Evolutionary conservation across 2,888 invertebrate genomes (phyloP).

Genomic region (Amphimallon solstitiale): DNA sequence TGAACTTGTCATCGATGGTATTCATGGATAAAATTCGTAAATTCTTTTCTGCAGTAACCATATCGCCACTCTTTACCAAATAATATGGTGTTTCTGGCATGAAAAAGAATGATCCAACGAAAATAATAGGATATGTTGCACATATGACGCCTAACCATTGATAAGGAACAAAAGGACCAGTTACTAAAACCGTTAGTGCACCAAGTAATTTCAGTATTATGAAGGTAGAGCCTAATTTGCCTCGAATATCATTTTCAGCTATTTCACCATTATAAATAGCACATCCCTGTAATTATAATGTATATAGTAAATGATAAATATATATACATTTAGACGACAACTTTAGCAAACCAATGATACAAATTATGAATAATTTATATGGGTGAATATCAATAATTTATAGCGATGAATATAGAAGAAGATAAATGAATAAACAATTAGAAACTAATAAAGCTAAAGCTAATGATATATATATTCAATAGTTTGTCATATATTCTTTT

Average conservation of each 20-base stretch:
- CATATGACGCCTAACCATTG: constrained; percentile 55
- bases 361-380: too few relatives aligned
- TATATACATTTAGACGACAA: too few relatives aligned
- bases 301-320: too few relatives aligned
- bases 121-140: constrained; percentile 56
- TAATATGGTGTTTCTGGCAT: constrained; percentile 65
- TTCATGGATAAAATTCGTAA: constrained; percentile 54
- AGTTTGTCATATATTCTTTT: too few relatives aligned
- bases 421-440: too few relatives aligned
- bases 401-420: too few relatives aligned
- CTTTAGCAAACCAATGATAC: too few relatives aligned
- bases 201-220: constrained; percentile 60
- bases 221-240: constrained; percentile 55
- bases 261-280: constrained; percentile 62
- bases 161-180: constrained; percentile 61
- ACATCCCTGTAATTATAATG: too few relatives aligned
- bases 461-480: too few relatives aligned
- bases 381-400: too few relatives aligned
- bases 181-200: constrained; percentile 57
- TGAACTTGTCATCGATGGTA: constrained; percentile 54
- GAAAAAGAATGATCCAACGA: constrained; percentile 58
- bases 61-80: constrained; percentile 59
- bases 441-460: too few relatives aligned
- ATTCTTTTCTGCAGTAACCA: constrained; percentile 54
- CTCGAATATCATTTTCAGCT: too few relatives aligned